A percentile compares a stretch with the other conserved stretches of the same genome.
phyloP scores from a whole-genome alignment of 2,888 invertebrate genomes.

The Abscondita cerata region DNA sequence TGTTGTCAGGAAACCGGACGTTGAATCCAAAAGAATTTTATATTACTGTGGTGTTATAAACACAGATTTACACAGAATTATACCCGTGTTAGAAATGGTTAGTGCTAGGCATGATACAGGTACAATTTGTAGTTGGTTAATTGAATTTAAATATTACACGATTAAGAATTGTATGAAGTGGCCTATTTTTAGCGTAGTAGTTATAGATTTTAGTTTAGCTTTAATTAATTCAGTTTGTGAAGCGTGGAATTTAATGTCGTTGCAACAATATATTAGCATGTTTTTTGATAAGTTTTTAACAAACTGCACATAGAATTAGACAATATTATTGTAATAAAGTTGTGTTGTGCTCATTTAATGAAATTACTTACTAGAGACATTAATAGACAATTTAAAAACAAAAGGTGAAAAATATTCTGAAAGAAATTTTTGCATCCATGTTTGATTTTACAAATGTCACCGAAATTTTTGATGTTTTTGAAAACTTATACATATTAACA shows the following conservation, averaged over 20 bases:
- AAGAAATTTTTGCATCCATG: background rate
- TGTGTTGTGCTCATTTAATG: background rate
- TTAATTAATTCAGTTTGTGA: background rate
- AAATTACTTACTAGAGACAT: background rate
- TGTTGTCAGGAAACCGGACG: background rate
- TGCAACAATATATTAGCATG: background rate
- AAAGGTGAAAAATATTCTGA: too few relatives aligned
- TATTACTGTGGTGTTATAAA: slow-evolving; percentile 1
- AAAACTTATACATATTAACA: too few relatives aligned
- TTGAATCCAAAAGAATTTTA: background rate
- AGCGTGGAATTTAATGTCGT: background rate
- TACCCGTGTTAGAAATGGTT: slow-evolving; percentile 4
- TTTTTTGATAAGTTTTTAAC: background rate
- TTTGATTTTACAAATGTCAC: background rate
- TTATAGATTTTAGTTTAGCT: slow-evolving; percentile 7
- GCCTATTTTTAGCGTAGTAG: background rate
- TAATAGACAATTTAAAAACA: background rate
- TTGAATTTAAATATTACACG: slow-evolving; percentile 3
- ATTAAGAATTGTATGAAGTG: slow-evolving; percentile 8
- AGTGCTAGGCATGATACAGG: background rate
- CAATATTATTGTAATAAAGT: background rate
- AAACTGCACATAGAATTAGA: background rate
- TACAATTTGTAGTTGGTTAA: slow-evolving; percentile 1
- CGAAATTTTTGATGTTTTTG: too few relatives aligned
- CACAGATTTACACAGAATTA: background rate